Percentiles rank a stretch among this genome's conserved stretches.
Conservation (phyloP, 1,140 invertebrate genomes). For the Whitmania pigra region DNA sequence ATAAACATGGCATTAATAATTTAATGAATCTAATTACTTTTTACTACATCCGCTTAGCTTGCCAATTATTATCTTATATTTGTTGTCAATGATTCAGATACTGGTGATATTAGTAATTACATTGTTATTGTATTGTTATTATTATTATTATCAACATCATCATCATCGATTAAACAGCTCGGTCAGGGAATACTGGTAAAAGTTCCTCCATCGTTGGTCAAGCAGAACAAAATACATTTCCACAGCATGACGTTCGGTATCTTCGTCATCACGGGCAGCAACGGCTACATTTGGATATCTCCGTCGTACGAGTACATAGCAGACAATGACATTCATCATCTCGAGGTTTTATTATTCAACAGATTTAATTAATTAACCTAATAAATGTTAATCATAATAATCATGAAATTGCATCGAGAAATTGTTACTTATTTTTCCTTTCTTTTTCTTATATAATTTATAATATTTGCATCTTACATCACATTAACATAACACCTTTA, state of each 20-base stretch:
- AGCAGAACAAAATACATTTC: constrained; percentile 87
- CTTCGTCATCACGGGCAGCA: constrained; percentile 84
- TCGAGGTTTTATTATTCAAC: constrained; percentile 44
- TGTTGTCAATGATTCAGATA: constrained; percentile 43
- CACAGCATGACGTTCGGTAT: constrained; percentile 80
- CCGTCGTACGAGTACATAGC: constrained; percentile 55
- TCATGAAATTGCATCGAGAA: no score
- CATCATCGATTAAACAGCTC: constrained; percentile 46
- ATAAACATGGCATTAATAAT: no score
- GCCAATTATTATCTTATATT: no score
- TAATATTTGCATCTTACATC: no score
- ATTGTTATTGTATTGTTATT: not conserved
- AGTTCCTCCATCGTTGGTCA: constrained; percentile 82
- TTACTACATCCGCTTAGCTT: no score
- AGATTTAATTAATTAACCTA: not conserved
- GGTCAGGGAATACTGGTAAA: constrained; percentile 73
- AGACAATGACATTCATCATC: constrained; percentile 60
- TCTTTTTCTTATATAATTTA: no score
- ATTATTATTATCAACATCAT: not conserved
- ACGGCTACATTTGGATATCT: constrained; percentile 90
- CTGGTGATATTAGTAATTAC: constrained; percentile 19
- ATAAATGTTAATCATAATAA: no score
- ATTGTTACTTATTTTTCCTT: not conserved
- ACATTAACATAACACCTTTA: no score
- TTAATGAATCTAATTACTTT: no score